These are phyloP conservation scores for Phrynosoma blainvillii DNA, from an alignment of 2,113 vertebrate genomes.

Conservation along the genomic window DNA sequence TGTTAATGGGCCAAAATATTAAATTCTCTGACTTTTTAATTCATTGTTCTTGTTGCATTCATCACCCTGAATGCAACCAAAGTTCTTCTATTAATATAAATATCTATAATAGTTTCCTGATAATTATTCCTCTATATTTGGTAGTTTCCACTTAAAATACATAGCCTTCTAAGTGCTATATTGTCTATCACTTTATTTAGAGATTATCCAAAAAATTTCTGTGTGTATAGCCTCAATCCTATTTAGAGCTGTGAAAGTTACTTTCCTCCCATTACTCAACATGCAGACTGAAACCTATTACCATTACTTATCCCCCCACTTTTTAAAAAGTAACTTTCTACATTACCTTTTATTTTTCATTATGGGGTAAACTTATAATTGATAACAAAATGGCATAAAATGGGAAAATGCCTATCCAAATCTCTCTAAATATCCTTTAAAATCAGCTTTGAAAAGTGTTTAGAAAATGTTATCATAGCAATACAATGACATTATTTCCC, in stretches of 20 bases:
- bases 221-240: not conserved
- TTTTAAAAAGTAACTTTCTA: too few species aligned
- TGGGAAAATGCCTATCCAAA: not conserved
- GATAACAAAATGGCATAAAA: too few species aligned
- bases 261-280: too few species aligned
- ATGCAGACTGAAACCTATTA: too few species aligned
- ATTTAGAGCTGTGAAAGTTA: too few species aligned
- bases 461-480: too few species aligned
- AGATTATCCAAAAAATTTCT: not conserved
- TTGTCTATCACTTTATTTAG: not conserved
- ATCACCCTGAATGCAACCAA: not conserved
- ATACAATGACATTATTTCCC: too few species aligned
- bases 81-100: not conserved
- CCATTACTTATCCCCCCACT: too few species aligned
- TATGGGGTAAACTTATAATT: too few species aligned
- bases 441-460: too few species aligned
- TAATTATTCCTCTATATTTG: not conserved
- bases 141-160: not conserved
- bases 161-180: not conserved
- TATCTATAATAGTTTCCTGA: not conserved
- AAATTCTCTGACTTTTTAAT: not conserved
- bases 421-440: too few species aligned
- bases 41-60: not conserved
- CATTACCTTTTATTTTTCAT: too few species aligned
- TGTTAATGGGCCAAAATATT: not conserved